A percentile compares a stretch with the other conserved stretches of the same genome.
Conservation (phyloP, 2,113 vertebrate genomes). For the Caloenas nicobarica region DNA sequence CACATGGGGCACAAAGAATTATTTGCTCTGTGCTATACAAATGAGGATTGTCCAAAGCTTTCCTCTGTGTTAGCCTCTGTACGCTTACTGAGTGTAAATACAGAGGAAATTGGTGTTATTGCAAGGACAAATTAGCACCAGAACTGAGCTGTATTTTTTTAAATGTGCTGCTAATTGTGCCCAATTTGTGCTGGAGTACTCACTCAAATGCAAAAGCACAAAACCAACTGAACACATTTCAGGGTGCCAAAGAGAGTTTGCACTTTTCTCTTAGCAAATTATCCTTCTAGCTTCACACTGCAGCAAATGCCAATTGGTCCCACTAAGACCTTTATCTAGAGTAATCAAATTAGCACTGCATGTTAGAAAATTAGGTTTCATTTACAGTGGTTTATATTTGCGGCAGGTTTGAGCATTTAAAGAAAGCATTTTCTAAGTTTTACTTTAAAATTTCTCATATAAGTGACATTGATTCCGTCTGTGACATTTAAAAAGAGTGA, state of each 20-base stretch:
- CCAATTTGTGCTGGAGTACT: constrained; percentile 73
- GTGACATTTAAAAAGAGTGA: not conserved
- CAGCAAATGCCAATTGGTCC: constrained; percentile 58
- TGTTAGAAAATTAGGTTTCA: constrained; percentile 72
- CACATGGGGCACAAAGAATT: constrained; percentile 71
- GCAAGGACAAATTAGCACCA: constrained; percentile 76
- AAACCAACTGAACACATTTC: constrained; percentile 70
- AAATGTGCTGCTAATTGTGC: constrained; percentile 75
- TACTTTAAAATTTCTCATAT: constrained; percentile 37
- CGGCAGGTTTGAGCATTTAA: constrained; percentile 21
- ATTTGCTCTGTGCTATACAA: constrained; percentile 76
- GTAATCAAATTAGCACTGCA: constrained; percentile 74
- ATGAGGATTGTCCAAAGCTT: constrained; percentile 72
- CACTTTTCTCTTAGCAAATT: constrained; percentile 71
- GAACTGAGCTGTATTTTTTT: constrained; percentile 74
- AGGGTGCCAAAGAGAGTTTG: constrained; percentile 67
- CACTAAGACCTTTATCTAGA: constrained; percentile 66
- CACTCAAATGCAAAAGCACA: constrained; percentile 73
- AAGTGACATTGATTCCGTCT: not conserved
- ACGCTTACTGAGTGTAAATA: constrained; percentile 75
- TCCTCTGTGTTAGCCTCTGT: constrained; percentile 72
- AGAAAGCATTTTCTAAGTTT: constrained; percentile 42
- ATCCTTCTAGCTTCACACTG: constrained; percentile 64
- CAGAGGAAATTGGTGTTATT: constrained; percentile 75
- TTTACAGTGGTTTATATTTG: constrained; percentile 63